Evolutionary conservation across 1,140 invertebrate species (phyloP).

Genomic region (Odontomachus brunneus): DNA sequence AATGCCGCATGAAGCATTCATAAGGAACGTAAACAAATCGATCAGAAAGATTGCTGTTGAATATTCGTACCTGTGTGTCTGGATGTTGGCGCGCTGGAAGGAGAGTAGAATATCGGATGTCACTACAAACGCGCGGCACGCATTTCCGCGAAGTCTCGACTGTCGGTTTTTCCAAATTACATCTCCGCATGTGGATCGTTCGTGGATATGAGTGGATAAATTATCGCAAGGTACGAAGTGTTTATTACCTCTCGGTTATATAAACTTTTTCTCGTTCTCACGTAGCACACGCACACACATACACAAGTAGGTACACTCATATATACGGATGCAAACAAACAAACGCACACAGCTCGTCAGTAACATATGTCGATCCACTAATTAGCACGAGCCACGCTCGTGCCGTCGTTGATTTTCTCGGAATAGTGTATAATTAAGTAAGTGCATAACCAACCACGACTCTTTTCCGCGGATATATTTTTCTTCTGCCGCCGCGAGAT

Average conservation of each 20-base stretch:
- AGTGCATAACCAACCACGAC: not conserved
- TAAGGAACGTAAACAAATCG: no score
- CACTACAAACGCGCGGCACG: no score
- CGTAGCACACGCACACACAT: no score
- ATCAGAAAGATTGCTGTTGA: no score
- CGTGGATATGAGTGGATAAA: conserved; percentile 36
- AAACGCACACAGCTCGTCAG: not conserved
- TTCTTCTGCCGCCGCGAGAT: conserved; percentile 24
- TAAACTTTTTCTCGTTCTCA: conserved; percentile 20
- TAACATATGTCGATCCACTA: conserved; percentile 13
- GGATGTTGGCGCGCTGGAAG: no score
- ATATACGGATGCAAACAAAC: no score
- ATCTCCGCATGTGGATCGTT: conserved; percentile 4
- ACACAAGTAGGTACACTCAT: no score
- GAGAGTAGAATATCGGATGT: conserved; percentile 29
- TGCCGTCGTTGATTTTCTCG: not conserved
- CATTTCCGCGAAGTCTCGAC: conserved; percentile 20
- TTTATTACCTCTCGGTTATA: conserved; percentile 6
- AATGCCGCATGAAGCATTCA: no score
- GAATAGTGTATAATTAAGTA: conserved; percentile 32
- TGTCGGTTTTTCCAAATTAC: conserved; percentile 39
- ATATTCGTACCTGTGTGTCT: no score
- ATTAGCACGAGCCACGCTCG: conserved; percentile 22
- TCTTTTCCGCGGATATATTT: conserved; percentile 29
- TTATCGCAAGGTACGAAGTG: conserved; percentile 32